Percentiles rank a stretch among this genome's conserved stretches.
Evolutionary conservation across 2,888 invertebrate genomes (phyloP).

Genomic region (Eupithecia subfuscata): DNA sequence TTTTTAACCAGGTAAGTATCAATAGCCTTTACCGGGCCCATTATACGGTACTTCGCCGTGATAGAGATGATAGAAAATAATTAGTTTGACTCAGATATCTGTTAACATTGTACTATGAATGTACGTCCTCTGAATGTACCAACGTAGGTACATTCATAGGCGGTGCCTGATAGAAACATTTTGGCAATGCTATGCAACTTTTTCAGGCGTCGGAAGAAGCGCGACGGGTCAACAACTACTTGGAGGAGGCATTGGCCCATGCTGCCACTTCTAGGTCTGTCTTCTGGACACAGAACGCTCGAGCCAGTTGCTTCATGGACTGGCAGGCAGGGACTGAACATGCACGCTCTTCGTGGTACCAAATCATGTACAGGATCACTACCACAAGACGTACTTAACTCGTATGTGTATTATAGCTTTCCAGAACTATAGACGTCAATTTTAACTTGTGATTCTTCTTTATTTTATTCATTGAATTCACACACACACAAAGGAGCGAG

Average conservation of each 20-base stretch:
- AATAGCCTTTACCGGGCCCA: neutral
- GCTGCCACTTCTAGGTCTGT: constrained; percentile 59
- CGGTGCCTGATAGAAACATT: neutral
- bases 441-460: neutral
- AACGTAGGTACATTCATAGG: neutral
- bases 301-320: constrained; percentile 54
- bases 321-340: constrained; percentile 63
- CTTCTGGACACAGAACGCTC: constrained; percentile 65
- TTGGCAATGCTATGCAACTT: constrained; percentile 5
- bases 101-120: too few relatives aligned
- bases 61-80: too few relatives aligned
- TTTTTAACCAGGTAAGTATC: constrained; percentile 63
- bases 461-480: neutral
- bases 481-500: neutral
- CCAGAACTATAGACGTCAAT: neutral
- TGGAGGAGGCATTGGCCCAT: constrained; percentile 61
- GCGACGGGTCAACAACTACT: constrained; percentile 58
- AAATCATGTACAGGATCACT: constrained; percentile 66
- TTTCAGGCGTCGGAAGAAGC: constrained; percentile 65
- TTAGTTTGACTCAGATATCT: too few relatives aligned
- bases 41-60: neutral
- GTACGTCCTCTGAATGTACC: too few relatives aligned
- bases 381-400: constrained; percentile 46
- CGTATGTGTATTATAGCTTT: neutral
- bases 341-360: constrained; percentile 62